A percentile compares a stretch with the other conserved stretches of the same genome.
phyloP scores from a whole-genome alignment of 2,888 invertebrate genomes.

The Pammene fasciana region DNA sequence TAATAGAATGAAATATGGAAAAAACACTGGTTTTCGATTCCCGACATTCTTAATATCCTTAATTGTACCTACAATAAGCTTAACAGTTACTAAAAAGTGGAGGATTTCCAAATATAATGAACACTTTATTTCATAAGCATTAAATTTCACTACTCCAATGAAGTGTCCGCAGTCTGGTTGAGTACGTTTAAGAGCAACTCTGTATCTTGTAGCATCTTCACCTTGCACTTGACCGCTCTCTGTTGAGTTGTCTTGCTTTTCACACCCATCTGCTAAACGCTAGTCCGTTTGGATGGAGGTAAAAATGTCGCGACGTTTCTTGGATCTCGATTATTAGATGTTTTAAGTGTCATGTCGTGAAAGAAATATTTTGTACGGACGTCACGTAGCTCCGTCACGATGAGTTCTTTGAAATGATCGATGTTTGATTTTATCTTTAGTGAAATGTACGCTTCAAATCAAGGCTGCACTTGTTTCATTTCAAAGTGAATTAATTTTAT shows the following conservation, averaged over 20 bases:
- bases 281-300: conserved; percentile 59
- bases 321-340: conserved; percentile 45
- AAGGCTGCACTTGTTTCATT: too few relatives aligned
- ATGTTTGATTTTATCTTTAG: conserved; percentile 21
- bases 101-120: not conserved
- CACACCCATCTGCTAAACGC: conserved; percentile 74
- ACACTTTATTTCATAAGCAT: not conserved
- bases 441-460: not conserved
- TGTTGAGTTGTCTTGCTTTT: conserved; percentile 70
- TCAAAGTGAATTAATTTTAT: too few relatives aligned
- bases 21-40: too few relatives aligned
- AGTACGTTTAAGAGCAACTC: conserved; percentile 2
- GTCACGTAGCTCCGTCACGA: conserved; percentile 45
- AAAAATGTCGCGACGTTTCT: conserved; percentile 66
- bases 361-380: conserved; percentile 25
- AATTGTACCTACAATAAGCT: too few relatives aligned
- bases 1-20: too few relatives aligned
- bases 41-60: too few relatives aligned
- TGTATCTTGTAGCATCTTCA: conserved; percentile 10
- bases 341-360: conserved; percentile 33
- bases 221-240: conserved; percentile 33
- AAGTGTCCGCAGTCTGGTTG: not conserved
- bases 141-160: not conserved
- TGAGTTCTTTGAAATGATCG: conserved; percentile 42
- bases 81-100: not conserved